Conservation (phyloP, 1,140 invertebrate genomes). For the Drosophila bocki region DNA sequence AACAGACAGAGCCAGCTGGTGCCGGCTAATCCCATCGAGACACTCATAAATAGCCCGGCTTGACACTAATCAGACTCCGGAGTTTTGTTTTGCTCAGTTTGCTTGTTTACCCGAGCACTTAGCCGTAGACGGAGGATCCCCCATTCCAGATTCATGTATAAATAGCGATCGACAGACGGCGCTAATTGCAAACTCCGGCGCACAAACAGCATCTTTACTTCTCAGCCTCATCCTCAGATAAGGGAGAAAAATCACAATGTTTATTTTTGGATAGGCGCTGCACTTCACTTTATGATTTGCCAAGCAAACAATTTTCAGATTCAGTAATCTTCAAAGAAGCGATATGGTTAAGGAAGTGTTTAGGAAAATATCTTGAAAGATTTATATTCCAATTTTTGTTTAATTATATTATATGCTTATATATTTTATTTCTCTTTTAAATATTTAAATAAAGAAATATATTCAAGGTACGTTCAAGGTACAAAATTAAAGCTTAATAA, state of each 20-base stretch:
- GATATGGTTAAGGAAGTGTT: background rate
- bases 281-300: constrained; percentile 21
- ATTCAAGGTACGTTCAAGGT: background rate
- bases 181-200: constrained; percentile 43
- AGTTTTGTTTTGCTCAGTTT: constrained; percentile 37
- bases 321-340: constrained; percentile 11
- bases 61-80: constrained; percentile 57
- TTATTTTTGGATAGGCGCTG: constrained; percentile 21
- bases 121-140: constrained; percentile 25
- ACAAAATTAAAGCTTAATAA: background rate
- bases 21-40: constrained; percentile 36
- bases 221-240: constrained; percentile 15
- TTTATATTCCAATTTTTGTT: background rate
- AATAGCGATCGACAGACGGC: constrained; percentile 43
- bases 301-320: constrained; percentile 5
- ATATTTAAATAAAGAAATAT: background rate
- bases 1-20: constrained; percentile 29
- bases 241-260: constrained; percentile 27
- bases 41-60: constrained; percentile 52
- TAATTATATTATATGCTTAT: too few species aligned
- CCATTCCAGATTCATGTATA: constrained; percentile 5
- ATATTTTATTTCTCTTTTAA: background rate
- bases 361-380: background rate
- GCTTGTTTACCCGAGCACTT: constrained; percentile 47
- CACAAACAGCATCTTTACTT: background rate